Evolutionary conservation across 2,888 invertebrate species (phyloP), one percentile per base, ranked within the genome.

Genomic region (Magallana nippona): DNA sequence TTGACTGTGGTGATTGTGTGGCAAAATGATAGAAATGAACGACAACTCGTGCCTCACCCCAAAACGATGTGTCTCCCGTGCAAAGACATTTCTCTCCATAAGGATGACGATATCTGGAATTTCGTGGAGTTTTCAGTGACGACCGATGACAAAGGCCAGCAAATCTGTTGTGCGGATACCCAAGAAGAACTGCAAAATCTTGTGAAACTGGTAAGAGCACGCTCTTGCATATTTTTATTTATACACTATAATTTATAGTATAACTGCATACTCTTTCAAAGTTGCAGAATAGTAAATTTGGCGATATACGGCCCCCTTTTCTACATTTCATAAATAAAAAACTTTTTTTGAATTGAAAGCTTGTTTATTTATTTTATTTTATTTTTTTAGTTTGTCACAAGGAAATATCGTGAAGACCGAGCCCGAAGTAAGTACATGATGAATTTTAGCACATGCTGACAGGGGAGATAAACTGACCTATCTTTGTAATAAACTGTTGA

Each of bases 351-450:
- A n/a, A n/a, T n/a, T n/a, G n/a, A n/a, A n/a, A n/a, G n/a, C n/a
- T n/a, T n/a, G n/a, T n/a, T n/a, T n/a, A n/a, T n/a, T n/a, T n/a
- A n/a, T n/a, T n/a, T n/a, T n/a, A n/a, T n/a, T n/a, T n/a, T n/a
- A n/a, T n/a, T 82, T 78, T 83, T 84, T 79, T 71, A 84, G 84
- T 84, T 79, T 84, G 84, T 84, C 1, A 79, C 62, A 22, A 84
- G 82, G 57, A 84, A 81, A 57, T 82, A 55, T 27, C 71, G 84
- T 58, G 56, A 44, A n/a, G 57, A 84, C 55, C 44, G 78, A 56
- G 55, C 63, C 3, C 56, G 62, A 82, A 71, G 77, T 84, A 58
- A 32, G 55, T 78, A 60, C n/a, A n/a, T 27, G 27, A 27, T 27
- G 2, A 27, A 27, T 27, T 1, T 1, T 27, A n/a, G n/a, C 27